Percentiles rank a stretch among this genome's conserved stretches.
These are phyloP conservation scores for Platichthys stellatus DNA, from an alignment of 2,113 vertebrate genomes.

Conservation along the genomic window DNA sequence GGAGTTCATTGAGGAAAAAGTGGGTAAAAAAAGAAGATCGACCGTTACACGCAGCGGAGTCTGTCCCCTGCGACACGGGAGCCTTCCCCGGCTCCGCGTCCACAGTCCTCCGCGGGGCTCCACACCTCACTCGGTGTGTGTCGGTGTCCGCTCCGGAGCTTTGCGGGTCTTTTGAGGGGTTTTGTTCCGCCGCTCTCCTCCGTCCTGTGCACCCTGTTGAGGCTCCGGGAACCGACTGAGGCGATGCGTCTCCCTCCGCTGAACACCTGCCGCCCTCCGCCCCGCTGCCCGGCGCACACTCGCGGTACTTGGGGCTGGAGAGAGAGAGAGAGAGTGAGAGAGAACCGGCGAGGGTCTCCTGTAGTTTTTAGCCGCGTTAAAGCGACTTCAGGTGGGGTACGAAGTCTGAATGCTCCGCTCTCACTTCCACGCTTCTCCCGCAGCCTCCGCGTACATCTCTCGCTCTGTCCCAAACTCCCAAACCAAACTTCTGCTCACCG, in stretches of 20 bases:
- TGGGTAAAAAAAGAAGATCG: not conserved
- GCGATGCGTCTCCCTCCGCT: slow-evolving; percentile 59
- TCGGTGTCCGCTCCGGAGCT: not conserved
- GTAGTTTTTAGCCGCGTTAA: not conserved
- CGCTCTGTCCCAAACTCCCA: slow-evolving; percentile 55
- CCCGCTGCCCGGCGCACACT: slow-evolving; percentile 22
- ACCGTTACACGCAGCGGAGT: not conserved
- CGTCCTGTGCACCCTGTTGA: slow-evolving; percentile 34
- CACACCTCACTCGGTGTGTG: too few relatives aligned
- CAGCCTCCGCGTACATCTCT: not conserved
- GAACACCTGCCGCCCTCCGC: slow-evolving; percentile 75
- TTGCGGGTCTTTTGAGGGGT: too few relatives aligned
- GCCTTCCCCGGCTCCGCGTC: slow-evolving; percentile 6
- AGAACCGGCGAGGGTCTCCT: too few relatives aligned
- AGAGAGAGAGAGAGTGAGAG: too few relatives aligned
- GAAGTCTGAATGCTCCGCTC: not conserved
- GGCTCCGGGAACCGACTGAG: slow-evolving; percentile 54
- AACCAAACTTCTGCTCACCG: slow-evolving; percentile 71
- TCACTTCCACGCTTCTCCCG: not conserved
- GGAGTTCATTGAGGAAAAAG: not conserved
- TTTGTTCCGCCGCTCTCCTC: not conserved
- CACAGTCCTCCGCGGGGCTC: not conserved
- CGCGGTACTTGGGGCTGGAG: too few relatives aligned
- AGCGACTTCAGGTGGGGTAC: not conserved
- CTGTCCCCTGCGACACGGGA: slow-evolving; percentile 55